Evolutionary conservation across 1,140 invertebrate species (phyloP), one percentile per base, ranked within the genome.

Genomic region (Drosophila parvula): DNA sequence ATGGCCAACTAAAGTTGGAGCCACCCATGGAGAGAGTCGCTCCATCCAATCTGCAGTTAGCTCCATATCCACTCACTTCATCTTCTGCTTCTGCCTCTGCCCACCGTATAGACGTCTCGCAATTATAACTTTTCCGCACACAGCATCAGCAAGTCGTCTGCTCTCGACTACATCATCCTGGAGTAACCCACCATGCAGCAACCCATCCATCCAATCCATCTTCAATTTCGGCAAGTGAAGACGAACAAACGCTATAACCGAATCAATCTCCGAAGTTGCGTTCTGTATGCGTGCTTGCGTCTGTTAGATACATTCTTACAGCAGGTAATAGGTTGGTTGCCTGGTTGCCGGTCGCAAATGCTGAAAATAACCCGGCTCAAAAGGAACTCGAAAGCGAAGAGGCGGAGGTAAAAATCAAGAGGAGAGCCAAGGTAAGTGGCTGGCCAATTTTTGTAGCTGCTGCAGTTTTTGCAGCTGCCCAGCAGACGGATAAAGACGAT

Each of bases 251-350:
- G 32, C 55, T 36, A 45, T 60, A 45, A n/a, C 32, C 44, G 62
- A 65, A 65, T 69, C 65, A 69, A 69, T 69, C 38, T 28, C 27
- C 27, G 27, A 40, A 38, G 18, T 28, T 34, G 11, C 18, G 32
- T 14, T 36, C 12, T 32, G 32, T 51, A 68, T 59, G 51, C 57
- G 64, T 44, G 64, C 47, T 11, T 73, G 43, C 45, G 63, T 61
- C 28, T 61, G 41, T 64, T 78, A 82, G 83, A 82, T 88, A 88
- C 83, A 88, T 79, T 79, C 75, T 65, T 67, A 86, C 83, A 78
- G 78, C 79, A 83, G 83, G 83, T 88, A 86, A 86, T 86, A 77
- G 45, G 16, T 27, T 45, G 18, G 30, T 12, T 60, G 41, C 11
- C 36, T 18, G 43, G 56, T 18, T 64, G 77, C 57, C 62, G 59